These are phyloP conservation scores for Crypturellus tataupa DNA, from an alignment of 2,797 vertebrate species.

Conservation along the genomic window DNA sequence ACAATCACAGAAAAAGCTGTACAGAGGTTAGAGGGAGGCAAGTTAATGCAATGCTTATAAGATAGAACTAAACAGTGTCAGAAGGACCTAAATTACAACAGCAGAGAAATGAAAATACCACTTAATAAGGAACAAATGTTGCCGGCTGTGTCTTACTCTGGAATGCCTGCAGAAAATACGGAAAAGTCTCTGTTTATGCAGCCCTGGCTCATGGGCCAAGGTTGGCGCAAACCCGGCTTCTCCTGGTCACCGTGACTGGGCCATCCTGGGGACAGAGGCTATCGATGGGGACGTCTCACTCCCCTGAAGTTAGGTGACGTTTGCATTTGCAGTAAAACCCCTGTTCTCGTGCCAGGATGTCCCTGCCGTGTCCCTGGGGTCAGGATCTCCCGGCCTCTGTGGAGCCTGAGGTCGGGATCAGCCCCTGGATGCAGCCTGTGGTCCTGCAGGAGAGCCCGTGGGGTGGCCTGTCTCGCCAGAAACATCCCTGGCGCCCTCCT, in stretches of 20 bases:
- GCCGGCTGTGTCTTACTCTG: constrained; percentile 30
- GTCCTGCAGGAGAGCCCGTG: accelerated
- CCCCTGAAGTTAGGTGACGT: not conserved
- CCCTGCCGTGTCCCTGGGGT: not conserved
- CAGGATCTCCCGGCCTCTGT: not conserved
- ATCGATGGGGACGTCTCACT: not conserved
- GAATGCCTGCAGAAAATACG: constrained; percentile 41
- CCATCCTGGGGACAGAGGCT: not conserved
- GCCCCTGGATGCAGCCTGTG: accelerated
- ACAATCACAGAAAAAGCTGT: constrained; percentile 65
- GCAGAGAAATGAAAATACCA: constrained; percentile 54
- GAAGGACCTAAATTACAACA: constrained; percentile 35
- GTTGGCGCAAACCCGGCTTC: constrained; percentile 43
- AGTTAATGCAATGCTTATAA: constrained; percentile 26
- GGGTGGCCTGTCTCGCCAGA: not conserved
- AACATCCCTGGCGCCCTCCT: not conserved
- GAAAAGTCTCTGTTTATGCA: constrained; percentile 39
- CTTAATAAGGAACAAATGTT: constrained; percentile 58
- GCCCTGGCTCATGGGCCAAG: constrained; percentile 24
- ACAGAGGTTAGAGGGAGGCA: constrained; percentile 70
- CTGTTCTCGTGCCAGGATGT: not conserved
- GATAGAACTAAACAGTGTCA: not conserved
- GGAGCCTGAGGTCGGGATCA: not conserved
- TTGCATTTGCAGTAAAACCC: not conserved
- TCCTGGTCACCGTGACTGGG: not conserved